Percentiles rank a stretch among this genome's conserved stretches.
These are phyloP conservation scores for Perizoma affinitatum DNA, from an alignment of 2,888 invertebrate genomes.

Conservation along the genomic window DNA sequence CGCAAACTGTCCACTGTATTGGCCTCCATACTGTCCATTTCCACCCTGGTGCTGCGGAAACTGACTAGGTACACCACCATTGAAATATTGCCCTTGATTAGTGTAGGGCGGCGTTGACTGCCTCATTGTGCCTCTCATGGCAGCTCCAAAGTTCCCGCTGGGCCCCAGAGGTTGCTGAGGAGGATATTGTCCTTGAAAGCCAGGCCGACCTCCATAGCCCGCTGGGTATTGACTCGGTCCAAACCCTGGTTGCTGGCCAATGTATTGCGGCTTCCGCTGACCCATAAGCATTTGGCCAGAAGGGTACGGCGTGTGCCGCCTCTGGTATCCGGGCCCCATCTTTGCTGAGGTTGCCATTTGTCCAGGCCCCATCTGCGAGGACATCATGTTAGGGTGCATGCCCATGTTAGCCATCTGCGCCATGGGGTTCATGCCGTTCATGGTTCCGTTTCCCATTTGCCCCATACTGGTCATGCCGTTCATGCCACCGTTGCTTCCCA, in stretches of 20 bases:
- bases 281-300: constrained; percentile 93
- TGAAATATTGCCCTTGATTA: constrained; percentile 86
- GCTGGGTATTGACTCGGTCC: constrained; percentile 80
- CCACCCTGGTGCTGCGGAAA: constrained; percentile 78
- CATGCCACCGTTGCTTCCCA: constrained; percentile 83
- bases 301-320: constrained; percentile 94
- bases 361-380: constrained; percentile 86
- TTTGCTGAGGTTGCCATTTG: constrained; percentile 87
- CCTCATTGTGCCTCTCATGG: constrained; percentile 84
- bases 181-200: constrained; percentile 87
- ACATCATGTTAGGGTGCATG: constrained; percentile 88
- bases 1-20: constrained; percentile 87
- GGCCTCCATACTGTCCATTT: constrained; percentile 77
- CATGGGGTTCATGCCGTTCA: constrained; percentile 90
- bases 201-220: constrained; percentile 77
- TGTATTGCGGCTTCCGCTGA: constrained; percentile 89
- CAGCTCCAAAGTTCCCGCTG: constrained; percentile 82
- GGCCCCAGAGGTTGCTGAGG: constrained; percentile 87
- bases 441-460: constrained; percentile 84
- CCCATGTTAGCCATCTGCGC: constrained; percentile 90
- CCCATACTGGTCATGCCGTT: constrained; percentile 86
- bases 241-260: constrained; percentile 82
- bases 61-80: constrained; percentile 80
- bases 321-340: constrained; percentile 89
- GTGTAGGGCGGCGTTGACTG: constrained; percentile 88